Percentiles rank a stretch among this genome's conserved stretches.
These are phyloP conservation scores for Mesitornis unicolor DNA, from an alignment of 2,113 vertebrate species.

Conservation along the genomic window DNA sequence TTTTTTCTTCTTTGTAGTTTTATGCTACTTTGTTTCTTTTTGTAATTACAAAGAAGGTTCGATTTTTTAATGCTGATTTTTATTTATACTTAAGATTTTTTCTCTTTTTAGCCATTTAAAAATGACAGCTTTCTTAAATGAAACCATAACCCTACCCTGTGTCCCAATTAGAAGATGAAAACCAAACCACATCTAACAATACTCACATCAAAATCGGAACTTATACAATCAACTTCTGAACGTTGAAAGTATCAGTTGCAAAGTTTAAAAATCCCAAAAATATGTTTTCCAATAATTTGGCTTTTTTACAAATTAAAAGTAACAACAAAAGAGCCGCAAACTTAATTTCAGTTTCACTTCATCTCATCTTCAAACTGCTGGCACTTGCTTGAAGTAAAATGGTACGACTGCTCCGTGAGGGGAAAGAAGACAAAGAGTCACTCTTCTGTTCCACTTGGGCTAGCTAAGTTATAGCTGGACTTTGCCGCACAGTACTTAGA, in stretches of 20 bases:
- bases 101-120: not conserved
- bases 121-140: not conserved
- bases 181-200: not conserved
- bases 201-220: not conserved
- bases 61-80: not conserved
- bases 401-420: not conserved
- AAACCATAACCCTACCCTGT: not conserved
- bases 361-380: not conserved
- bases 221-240: not conserved
- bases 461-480: not conserved
- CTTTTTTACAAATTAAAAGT: not conserved
- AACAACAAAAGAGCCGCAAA: not conserved
- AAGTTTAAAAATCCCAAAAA: not conserved
- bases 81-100: not conserved
- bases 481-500: not conserved
- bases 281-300: not conserved
- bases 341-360: not conserved
- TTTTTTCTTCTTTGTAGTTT: not conserved
- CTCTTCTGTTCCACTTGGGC: not conserved
- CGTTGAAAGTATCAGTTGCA: not conserved
- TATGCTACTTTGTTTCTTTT: not conserved
- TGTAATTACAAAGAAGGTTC: not conserved
- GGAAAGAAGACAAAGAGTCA: not conserved
- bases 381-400: not conserved
- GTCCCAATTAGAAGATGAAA: not conserved